These are phyloP conservation scores for Coendou prehensilis DNA, from an alignment of 2,797 vertebrate species.

Conservation along the genomic window DNA sequence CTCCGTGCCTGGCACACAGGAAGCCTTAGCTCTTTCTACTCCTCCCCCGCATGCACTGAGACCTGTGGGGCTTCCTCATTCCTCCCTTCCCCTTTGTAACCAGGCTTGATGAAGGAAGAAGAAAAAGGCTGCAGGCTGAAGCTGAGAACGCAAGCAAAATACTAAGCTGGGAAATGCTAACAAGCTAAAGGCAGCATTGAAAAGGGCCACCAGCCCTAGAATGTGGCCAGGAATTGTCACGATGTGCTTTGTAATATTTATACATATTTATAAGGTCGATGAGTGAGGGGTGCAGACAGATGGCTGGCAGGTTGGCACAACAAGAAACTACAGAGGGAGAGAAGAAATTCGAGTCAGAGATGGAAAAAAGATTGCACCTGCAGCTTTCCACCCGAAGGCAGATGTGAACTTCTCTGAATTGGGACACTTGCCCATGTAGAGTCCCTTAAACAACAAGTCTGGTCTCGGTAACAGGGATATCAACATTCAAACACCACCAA, in stretches of 20 bases:
- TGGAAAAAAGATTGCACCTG: fast-evolving
- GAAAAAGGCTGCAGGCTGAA: background rate
- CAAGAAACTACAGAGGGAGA: background rate
- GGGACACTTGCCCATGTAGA: background rate
- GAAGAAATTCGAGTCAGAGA: background rate
- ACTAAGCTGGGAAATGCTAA: background rate
- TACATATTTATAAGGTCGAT: background rate
- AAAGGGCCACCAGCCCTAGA: background rate
- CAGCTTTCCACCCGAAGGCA: background rate
- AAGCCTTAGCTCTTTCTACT: background rate
- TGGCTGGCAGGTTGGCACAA: background rate
- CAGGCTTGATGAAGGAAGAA: background rate
- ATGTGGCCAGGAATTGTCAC: background rate
- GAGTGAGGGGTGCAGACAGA: background rate
- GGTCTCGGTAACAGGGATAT: fast-evolving
- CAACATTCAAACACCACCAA: background rate
- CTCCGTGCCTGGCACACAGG: background rate
- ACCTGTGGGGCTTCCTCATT: background rate
- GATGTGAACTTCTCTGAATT: background rate
- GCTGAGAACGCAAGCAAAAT: background rate
- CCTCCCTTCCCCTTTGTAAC: background rate
- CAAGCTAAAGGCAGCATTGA: background rate
- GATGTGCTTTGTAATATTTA: background rate
- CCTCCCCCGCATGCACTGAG: background rate
- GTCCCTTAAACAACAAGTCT: background rate